Percentiles rank a stretch among this genome's conserved stretches.
Conservation (phyloP, 1,140 invertebrate species). For the Drosophila kohkoa region DNA sequence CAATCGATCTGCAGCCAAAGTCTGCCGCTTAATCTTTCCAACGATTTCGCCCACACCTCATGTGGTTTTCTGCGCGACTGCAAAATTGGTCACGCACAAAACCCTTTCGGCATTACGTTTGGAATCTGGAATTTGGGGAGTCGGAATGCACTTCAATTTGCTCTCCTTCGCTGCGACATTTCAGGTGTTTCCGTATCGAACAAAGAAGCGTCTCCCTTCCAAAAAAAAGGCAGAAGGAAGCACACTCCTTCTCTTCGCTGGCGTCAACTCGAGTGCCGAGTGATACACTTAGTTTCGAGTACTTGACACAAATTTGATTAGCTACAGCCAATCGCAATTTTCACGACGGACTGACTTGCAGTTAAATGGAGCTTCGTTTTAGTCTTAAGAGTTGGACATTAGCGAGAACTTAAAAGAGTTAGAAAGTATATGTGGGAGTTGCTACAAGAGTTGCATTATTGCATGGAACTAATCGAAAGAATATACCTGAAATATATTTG, state of each 20-base stretch:
- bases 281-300: conserved; percentile 19
- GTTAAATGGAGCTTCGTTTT: background rate
- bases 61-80: conserved; percentile 58
- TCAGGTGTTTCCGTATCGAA: conserved; percentile 66
- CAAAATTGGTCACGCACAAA: conserved; percentile 47
- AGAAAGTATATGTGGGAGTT: background rate
- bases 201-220: conserved; percentile 44
- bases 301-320: conserved; percentile 44
- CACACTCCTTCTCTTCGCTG: background rate
- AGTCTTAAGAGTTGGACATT: conserved; percentile 3
- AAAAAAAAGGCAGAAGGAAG: background rate
- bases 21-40: conserved; percentile 47
- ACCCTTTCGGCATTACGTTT: background rate
- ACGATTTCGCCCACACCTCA: conserved; percentile 44
- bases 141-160: conserved; percentile 62
- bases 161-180: conserved; percentile 49
- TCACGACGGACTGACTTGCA: conserved; percentile 22
- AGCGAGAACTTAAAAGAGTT: conserved; percentile 6
- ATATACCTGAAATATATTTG: background rate
- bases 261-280: conserved; percentile 2
- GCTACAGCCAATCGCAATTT: conserved; percentile 50
- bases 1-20: background rate
- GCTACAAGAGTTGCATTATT: background rate
- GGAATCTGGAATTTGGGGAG: conserved; percentile 38
- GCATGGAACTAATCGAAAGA: background rate